Evolutionary conservation across 1,140 invertebrate genomes (phyloP), one percentile per base, ranked within the genome.

Genomic region (Hyles vespertilio): DNA sequence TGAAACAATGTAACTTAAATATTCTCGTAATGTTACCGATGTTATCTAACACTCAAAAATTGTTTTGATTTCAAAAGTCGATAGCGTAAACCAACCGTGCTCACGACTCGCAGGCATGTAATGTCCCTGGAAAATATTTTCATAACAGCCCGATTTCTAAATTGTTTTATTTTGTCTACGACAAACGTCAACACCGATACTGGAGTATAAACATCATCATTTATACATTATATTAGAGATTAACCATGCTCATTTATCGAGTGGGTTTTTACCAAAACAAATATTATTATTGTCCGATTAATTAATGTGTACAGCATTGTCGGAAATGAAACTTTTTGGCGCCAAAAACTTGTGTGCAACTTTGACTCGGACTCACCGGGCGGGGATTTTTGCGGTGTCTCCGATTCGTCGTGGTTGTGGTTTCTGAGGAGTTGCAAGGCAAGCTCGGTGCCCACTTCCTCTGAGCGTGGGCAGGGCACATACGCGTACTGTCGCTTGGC

Each of bases 401-500:
- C 77, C 0, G 78, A 74, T 59, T 77, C 70, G 32, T 70, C 67
- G 67, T 69, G 64, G 56, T 59, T 68, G 50, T 75, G 33, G 58
- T 63, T 62, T 54, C 60, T 59, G 68, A 82, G 66, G 44, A 84
- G 65, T 52, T 84, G 83, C 44, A 86, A 69, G 5, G 84, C 81
- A 60, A 84, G 76, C 43, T 89, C 87, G 2, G 89, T 88, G 64
- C 90, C 82, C 32, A 91, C 88, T 71, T 91, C 90, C 70, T 92
- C 91, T 8, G 89, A 91, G 49, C 91, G 69, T 44, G 91, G 91
- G 71, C 91, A 92, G 45, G 91, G 90, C 40, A 89, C 74, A 70
- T 92, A 92, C 63, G 91, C 91, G 77, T 90, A 89, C 54, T 89
- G 89, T 70, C 89, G 89, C 59, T 90, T 89, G 55, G 87, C 88